Evolutionary conservation across 2,888 invertebrate genomes (phyloP), one percentile per base, ranked within the genome.

Genomic region (Helleia helle): DNA sequence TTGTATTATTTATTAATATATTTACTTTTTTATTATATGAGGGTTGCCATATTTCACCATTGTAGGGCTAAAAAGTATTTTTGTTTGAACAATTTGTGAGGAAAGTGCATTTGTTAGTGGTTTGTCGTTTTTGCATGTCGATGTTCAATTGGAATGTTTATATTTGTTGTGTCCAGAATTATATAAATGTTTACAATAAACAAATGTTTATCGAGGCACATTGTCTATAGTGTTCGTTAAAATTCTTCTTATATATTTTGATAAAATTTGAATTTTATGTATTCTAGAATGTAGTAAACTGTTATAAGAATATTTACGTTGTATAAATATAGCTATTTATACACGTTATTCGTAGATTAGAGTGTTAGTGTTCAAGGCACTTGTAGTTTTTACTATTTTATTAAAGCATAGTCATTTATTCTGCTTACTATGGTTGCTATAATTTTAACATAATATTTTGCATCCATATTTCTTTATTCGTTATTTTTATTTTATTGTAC

Each of bases 91-190:
- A 66, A 63, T 67, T 66, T 58, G 62, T 59, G 65, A 63, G 55
- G 61, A n/a, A 69, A 65, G 68, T 74, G 80, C 77, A 77, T 80
- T 81, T 80, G 72, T 67, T 65, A 65, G 46, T 51, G 50, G 48
- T 12, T 47, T 58, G 48, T 50, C 58, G 55, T 64, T 49, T 55
- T 59, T 47, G 22, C 12, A 22, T 22, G 18, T 31, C 31, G 46
- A 43, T 41, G 47, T 52, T 56, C 51, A 42, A 34, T 6, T 9
- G 11, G 34, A 12, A 27, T 11, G 22, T 31, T n/a, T n/a, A n/a
- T 34, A 70, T 71, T 70, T 72, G 69, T 65, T 64, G 55, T 52
- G 55, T 52, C 48, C 54, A 63, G 51, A 34, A 12, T 12, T 55
- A 61, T 47, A 53, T 56, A 44, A 48, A 40, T 36, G 46, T 51